These are phyloP conservation scores for Leptatherina wallacei DNA, from an alignment of 2,797 vertebrate genomes.

Conservation along the genomic window DNA sequence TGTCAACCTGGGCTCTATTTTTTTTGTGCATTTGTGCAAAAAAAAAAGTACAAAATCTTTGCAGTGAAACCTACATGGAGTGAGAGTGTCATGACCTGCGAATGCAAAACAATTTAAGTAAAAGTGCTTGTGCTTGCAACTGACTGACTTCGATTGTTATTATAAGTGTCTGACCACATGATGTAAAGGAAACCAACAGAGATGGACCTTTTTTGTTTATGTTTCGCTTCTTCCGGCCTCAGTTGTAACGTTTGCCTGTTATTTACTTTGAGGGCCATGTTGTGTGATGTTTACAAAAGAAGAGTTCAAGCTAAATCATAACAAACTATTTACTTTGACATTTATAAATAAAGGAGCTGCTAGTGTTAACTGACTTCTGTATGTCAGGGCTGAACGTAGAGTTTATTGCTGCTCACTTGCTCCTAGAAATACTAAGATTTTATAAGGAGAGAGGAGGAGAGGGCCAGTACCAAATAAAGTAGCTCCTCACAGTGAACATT, in stretches of 20 bases:
- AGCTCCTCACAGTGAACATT: no score
- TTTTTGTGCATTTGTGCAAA: background rate
- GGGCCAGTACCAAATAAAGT: no score
- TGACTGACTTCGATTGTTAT: background rate
- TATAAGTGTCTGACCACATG: background rate
- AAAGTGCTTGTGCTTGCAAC: background rate
- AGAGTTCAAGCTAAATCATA: background rate
- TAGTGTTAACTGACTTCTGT: background rate
- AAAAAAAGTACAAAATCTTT: background rate
- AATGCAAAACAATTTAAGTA: background rate
- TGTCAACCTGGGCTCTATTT: background rate
- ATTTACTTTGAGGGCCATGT: background rate
- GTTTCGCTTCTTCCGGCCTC: slow-evolving; percentile 20
- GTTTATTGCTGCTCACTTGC: background rate
- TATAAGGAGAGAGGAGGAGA: no score
- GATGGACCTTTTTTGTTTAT: slow-evolving; percentile 14
- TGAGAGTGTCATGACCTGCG: no score
- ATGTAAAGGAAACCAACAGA: slow-evolving; percentile 16
- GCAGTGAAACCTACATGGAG: background rate
- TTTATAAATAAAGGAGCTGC: background rate
- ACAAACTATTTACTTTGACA: background rate
- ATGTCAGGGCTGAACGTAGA: background rate
- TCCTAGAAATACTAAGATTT: no score
- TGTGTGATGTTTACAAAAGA: background rate
- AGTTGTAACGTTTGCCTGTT: background rate